These are phyloP conservation scores for Carabus problematicus DNA, from an alignment of 2,888 invertebrate genomes.

Conservation along the genomic window DNA sequence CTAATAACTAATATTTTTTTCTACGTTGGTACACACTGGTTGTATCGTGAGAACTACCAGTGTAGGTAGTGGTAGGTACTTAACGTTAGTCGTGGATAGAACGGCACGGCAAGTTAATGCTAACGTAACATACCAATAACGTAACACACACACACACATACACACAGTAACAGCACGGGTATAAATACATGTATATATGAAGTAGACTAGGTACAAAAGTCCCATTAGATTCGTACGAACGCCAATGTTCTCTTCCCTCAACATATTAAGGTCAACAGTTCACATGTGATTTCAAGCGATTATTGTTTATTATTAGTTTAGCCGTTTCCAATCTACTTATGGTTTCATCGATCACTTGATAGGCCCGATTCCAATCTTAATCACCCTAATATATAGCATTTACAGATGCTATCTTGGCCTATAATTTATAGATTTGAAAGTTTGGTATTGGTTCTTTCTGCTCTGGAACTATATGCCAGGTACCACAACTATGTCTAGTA, in stretches of 20 bases:
- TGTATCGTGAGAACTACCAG: conserved; percentile 30
- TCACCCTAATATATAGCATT: conserved; percentile 43
- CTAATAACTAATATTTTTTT: too few species aligned
- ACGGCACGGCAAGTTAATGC: neutral
- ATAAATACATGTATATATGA: neutral
- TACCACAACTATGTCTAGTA: too few species aligned
- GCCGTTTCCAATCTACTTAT: conserved; percentile 39
- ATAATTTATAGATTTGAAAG: conserved; percentile 43
- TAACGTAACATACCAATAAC: too few species aligned
- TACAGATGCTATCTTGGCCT: conserved; percentile 35
- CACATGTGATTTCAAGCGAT: conserved; percentile 46
- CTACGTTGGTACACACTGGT: neutral
- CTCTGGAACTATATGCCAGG: neutral
- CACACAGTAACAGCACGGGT: too few species aligned
- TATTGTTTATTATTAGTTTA: conserved; percentile 43
- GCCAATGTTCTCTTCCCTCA: neutral
- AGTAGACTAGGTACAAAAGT: neutral
- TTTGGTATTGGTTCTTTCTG: conserved; percentile 13
- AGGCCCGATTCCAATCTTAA: conserved; percentile 36
- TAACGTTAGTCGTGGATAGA: neutral
- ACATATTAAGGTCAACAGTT: conserved; percentile 44
- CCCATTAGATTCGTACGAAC: neutral
- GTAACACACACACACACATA: neutral
- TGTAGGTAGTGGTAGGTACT: neutral
- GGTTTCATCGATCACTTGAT: conserved; percentile 39